phyloP scores from a whole-genome alignment of 2,797 vertebrate species.

The Muraenolepis orangiensis region DNA sequence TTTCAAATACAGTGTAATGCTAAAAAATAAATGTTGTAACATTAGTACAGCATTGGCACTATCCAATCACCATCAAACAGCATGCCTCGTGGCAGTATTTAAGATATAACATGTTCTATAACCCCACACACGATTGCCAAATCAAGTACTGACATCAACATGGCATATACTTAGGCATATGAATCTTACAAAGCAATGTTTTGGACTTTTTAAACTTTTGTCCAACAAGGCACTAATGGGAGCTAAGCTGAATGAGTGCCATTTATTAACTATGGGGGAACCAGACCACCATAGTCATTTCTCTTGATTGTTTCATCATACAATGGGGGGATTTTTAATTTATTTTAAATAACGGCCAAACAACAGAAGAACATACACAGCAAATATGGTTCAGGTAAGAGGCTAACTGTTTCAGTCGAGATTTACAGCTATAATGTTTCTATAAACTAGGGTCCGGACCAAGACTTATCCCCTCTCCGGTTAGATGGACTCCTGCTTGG shows the following conservation, averaged over 20 bases:
- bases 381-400: constrained; percentile 33
- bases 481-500: constrained; percentile 96
- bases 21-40: constrained; percentile 72
- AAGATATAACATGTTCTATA: constrained; percentile 31
- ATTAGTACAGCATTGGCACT: constrained; percentile 66
- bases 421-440: constrained; percentile 48
- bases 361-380: constrained; percentile 27
- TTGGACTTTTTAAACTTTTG: not conserved
- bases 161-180: constrained; percentile 11
- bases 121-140: constrained; percentile 31
- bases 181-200: constrained; percentile 23
- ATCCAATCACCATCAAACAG: constrained; percentile 45
- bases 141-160: constrained; percentile 38
- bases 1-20: constrained; percentile 66
- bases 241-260: not conserved
- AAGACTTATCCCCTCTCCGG: not conserved
- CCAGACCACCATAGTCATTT: not conserved
- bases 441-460: constrained; percentile 29
- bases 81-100: constrained; percentile 30
- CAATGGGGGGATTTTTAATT: not conserved
- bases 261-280: not conserved
- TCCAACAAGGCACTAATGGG: not conserved
- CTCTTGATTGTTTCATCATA: not conserved
- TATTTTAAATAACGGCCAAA: constrained; percentile 18
- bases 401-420: constrained; percentile 41